phyloP scores from a whole-genome alignment of 2,888 invertebrate species.

The Oxyscelio sp. region DNA sequence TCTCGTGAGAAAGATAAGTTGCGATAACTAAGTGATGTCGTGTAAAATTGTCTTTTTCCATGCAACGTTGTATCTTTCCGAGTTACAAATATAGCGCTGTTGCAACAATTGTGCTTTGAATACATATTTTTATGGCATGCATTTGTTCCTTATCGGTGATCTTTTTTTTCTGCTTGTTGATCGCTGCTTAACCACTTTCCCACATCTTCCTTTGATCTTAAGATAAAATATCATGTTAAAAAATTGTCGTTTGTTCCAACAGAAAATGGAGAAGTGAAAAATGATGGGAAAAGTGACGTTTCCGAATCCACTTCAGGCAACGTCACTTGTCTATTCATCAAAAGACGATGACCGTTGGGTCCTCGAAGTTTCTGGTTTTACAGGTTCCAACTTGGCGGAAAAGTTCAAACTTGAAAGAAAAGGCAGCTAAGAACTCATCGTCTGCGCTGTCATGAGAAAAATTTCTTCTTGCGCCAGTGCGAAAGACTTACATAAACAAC shows the following conservation, averaged over 20 bases:
- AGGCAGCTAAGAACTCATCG: constrained; percentile 36
- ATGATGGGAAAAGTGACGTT: constrained; percentile 16
- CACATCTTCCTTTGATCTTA: too few species aligned
- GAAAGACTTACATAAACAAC: constrained; percentile 34
- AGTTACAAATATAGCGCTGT: constrained; percentile 36
- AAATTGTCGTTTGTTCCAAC: too few species aligned
- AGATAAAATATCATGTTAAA: too few species aligned
- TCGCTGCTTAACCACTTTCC: too few species aligned
- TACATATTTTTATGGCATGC: too few species aligned
- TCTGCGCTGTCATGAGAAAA: constrained; percentile 6
- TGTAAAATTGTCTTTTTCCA: constrained; percentile 58
- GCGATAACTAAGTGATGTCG: constrained; percentile 59
- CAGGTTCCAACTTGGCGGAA: not conserved
- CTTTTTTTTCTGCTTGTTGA: too few species aligned
- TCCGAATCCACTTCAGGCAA: not conserved
- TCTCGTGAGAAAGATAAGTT: constrained; percentile 63
- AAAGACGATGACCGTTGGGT: not conserved
- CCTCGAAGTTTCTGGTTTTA: constrained; percentile 14
- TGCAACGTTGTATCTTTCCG: constrained; percentile 31
- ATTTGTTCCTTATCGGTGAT: too few species aligned
- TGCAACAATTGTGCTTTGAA: constrained; percentile 17
- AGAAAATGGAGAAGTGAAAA: constrained; percentile 29
- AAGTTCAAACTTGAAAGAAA: constrained; percentile 9
- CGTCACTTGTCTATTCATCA: not conserved
- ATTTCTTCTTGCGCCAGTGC: constrained; percentile 4